These are phyloP conservation scores for Ginglymostoma cirratum DNA, from an alignment of 2,113 vertebrate genomes.

Conservation along the genomic window DNA sequence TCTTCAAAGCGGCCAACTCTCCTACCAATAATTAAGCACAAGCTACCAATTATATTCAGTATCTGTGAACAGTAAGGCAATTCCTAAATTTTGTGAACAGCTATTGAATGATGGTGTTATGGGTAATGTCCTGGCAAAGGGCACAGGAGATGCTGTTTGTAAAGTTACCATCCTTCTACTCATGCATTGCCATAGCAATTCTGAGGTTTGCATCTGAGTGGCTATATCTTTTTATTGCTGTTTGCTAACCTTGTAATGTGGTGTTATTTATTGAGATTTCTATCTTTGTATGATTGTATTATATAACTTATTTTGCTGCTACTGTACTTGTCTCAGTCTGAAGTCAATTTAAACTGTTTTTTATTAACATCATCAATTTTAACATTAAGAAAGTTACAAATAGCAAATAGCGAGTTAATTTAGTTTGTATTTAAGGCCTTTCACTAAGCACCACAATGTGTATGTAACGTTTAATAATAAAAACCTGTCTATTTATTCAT, in stretches of 20 bases:
- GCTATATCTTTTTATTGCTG: neutral
- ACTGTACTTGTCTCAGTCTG: neutral
- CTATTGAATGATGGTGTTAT: neutral
- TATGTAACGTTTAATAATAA: neutral
- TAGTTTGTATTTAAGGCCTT: neutral
- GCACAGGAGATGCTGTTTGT: neutral
- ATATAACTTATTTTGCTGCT: neutral
- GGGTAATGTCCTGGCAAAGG: neutral
- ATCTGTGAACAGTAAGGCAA: neutral
- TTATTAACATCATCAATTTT: neutral
- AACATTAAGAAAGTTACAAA: neutral
- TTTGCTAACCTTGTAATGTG: neutral
- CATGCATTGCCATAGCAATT: neutral
- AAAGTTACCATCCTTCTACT: neutral
- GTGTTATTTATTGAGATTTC: neutral
- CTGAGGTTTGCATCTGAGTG: neutral
- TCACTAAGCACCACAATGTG: neutral
- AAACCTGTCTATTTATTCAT: no score
- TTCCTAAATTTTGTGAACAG: neutral
- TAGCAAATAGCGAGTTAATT: neutral
- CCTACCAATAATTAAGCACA: neutral
- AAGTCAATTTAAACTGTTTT: neutral
- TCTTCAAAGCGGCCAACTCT: neutral
- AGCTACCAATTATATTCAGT: neutral
- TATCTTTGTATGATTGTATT: neutral